A percentile compares a stretch with the other conserved stretches of the same genome.
phyloP scores from a whole-genome alignment of 1,140 invertebrate species.

The Drosophila pseudoananassae region DNA sequence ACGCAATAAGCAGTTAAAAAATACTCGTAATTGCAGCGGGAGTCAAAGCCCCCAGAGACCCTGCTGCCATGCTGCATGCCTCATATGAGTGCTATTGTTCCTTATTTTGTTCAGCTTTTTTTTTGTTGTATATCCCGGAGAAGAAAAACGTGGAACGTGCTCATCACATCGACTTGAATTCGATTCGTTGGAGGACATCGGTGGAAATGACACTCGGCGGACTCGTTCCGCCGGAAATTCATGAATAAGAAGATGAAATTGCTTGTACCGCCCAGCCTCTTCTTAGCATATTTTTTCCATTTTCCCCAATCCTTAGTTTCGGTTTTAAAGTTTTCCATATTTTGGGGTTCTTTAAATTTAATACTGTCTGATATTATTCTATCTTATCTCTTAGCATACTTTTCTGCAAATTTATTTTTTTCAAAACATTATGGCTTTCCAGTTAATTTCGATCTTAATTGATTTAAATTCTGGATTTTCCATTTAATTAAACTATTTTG shows the following conservation, averaged over 20 bases:
- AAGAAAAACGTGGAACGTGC: slow-evolving; percentile 54
- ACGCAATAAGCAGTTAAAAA: slow-evolving; percentile 82
- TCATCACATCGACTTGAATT: slow-evolving; percentile 60
- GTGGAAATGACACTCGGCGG: slow-evolving; percentile 62
- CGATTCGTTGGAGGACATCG: slow-evolving; percentile 49
- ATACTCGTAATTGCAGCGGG: slow-evolving; percentile 80
- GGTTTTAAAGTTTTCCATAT: neutral
- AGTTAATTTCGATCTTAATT: neutral
- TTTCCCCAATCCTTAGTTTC: slow-evolving; percentile 11
- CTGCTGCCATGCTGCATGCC: slow-evolving; percentile 59
- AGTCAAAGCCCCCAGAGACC: slow-evolving; percentile 54
- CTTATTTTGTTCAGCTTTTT: slow-evolving; percentile 6
- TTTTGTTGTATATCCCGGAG: neutral
- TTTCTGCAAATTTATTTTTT: neutral
- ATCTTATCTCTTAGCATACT: slow-evolving; percentile 21
- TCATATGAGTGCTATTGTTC: slow-evolving; percentile 72
- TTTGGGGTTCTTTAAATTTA: neutral
- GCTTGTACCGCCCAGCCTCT: slow-evolving; percentile 32
- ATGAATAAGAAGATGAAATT: slow-evolving; percentile 72
- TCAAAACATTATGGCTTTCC: too few species aligned
- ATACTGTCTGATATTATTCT: slow-evolving; percentile 4
- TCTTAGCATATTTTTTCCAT: slow-evolving; percentile 2
- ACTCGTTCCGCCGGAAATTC: slow-evolving; percentile 71
- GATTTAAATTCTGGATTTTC: neutral
- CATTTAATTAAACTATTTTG: neutral